Evolutionary conservation across 2,888 invertebrate species (phyloP), one percentile per base, ranked within the genome.

Genomic region (Hipparchia sbordonii): DNA sequence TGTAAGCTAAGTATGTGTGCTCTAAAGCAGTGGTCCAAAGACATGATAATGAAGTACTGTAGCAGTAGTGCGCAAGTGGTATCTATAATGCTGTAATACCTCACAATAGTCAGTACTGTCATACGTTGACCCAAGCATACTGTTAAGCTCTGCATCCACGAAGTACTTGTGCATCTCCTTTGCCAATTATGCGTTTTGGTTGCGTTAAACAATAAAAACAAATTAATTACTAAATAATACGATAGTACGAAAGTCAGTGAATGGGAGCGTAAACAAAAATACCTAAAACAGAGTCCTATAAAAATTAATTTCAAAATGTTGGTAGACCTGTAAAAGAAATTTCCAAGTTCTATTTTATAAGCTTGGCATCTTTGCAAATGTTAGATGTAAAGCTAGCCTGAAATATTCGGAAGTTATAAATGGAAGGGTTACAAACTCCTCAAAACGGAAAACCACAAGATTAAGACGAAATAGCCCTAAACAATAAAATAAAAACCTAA

Each of bases 131-230:
- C 95, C 95, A 89, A 95, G 95, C 95, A 96, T 96, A 89, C 96
- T 95, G 91, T 96, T 96, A 93, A 96, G 95, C 94, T 96, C 96
- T 84, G 96, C 96, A 88, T 96, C 96, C 95, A 96, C 96, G 95
- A 96, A 96, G 95, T 96, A 96, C 91, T 95, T 96, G 95, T 96
- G 96, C 95, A 96, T 96, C 95, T 95, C 95, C 96, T 96, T 94
- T 94, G 94, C 90, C 91, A 92, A 92, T 91, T 88, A 86, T 87
- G 89, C 89, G 90, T 88, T 86, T 89, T 86, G 91, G 89, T 91
- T 87, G 92, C 93, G 88, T 91, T 90, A 90, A 92, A 91, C 87
- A 91, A 91, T 87, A 89, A 85, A 65, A 85, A 86, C 82, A 89
- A 88, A 89, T 88, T 84, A 89, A 87, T 86, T 78, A 84, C 83